These are phyloP conservation scores for Papilio aristodemus DNA, from an alignment of 1,140 invertebrate species.

Conservation along the genomic window DNA sequence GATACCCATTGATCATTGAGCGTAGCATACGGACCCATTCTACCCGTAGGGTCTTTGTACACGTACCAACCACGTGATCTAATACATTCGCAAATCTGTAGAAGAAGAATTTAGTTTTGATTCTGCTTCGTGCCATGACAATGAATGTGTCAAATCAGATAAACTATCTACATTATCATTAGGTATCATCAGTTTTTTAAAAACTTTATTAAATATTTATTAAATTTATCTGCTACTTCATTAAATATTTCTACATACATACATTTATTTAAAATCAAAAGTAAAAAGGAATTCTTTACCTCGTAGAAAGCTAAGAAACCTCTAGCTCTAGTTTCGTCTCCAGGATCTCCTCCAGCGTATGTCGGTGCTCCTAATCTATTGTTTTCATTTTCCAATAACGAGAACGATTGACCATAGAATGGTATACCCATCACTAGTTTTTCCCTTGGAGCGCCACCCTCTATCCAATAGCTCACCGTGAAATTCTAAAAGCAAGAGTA, in stretches of 20 bases:
- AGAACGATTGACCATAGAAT: constrained; percentile 92
- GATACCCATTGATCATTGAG: constrained; percentile 91
- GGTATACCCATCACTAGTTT: constrained; percentile 92
- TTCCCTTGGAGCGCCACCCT: constrained; percentile 85
- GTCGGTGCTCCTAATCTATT: constrained; percentile 85
- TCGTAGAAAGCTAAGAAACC: constrained; percentile 94
- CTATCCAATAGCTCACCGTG: constrained; percentile 90
- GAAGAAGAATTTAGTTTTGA: background rate
- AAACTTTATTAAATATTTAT: too few species aligned
- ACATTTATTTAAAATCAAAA: too few species aligned
- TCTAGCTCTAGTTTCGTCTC: constrained; percentile 88
- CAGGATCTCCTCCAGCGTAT: constrained; percentile 88
- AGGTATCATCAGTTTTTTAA: background rate
- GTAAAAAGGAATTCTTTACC: constrained; percentile 68
- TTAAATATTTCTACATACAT: too few species aligned
- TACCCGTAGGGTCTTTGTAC: constrained; percentile 83
- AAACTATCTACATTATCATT: background rate
- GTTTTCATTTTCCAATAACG: constrained; percentile 83
- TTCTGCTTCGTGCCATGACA: background rate
- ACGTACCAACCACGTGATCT: constrained; percentile 85
- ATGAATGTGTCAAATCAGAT: background rate
- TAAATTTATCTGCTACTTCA: too few species aligned
- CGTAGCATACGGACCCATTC: constrained; percentile 89
- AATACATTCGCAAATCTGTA: constrained; percentile 85
- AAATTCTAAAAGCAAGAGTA: constrained; percentile 83